Percentiles rank a stretch among this genome's conserved stretches.
Conservation (phyloP, 2,888 invertebrate species). For the Oscheius sp. region DNA sequence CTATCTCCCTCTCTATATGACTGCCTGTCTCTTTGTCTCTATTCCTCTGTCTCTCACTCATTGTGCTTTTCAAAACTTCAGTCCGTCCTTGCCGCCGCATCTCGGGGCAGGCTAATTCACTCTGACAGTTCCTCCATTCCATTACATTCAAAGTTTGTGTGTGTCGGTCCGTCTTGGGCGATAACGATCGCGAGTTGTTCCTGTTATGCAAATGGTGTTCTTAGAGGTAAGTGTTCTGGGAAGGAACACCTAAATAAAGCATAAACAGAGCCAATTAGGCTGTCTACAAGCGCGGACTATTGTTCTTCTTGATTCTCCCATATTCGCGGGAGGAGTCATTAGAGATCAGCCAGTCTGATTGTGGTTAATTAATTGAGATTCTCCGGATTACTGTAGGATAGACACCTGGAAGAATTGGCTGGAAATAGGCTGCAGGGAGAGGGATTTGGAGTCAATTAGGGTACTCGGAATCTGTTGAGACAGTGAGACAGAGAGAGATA, state of each 20-base stretch:
- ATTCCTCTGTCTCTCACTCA: background rate
- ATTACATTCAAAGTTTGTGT: slow-evolving; percentile 19
- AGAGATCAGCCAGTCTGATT: slow-evolving; percentile 4
- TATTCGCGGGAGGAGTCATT: slow-evolving; percentile 16
- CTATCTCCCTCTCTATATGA: background rate
- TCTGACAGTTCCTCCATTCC: slow-evolving; percentile 19
- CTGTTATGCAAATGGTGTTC: background rate
- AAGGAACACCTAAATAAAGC: too few species aligned
- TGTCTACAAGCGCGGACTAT: slow-evolving; percentile 1
- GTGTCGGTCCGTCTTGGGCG: background rate
- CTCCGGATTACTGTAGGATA: background rate
- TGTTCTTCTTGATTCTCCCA: slow-evolving; percentile 22
- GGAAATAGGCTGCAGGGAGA: background rate
- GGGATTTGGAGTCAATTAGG: background rate
- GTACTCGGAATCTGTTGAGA: too few species aligned
- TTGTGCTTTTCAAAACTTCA: background rate
- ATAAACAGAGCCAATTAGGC: background rate
- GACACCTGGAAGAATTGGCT: background rate
- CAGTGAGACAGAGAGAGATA: too few species aligned
- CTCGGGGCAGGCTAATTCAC: slow-evolving; percentile 8
- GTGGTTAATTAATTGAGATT: background rate
- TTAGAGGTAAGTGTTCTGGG: background rate
- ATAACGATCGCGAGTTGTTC: background rate
- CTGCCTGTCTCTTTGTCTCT: slow-evolving; percentile 32
- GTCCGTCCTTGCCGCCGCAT: slow-evolving; percentile 15